Evolutionary conservation across 2,113 vertebrate genomes (phyloP), one percentile per base, ranked within the genome.

Genomic region (Todiramphus chloris): DNA sequence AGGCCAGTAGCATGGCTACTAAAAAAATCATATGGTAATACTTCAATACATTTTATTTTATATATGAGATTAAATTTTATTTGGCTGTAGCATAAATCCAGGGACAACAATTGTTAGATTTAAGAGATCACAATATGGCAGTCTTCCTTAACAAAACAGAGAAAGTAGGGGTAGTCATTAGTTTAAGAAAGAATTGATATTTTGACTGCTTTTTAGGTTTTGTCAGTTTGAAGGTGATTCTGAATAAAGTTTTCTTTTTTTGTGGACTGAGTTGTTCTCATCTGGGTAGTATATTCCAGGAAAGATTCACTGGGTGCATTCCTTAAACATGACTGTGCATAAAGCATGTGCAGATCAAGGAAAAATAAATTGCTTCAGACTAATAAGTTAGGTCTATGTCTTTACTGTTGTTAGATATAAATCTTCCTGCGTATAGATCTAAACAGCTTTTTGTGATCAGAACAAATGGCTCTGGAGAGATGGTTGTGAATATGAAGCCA

Each of bases 321-420:
- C 79, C 80, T 87, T 91, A 91, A 94, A 83, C 73, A 74, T 92
- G 91, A 75, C 81, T 68, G 55, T 74, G 78, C 46, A 87, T 93
- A 93, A 86, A 91, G 37, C 46, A 39, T 30, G 43, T 81, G 77
- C 19, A 91, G 83, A 89, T 89, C 60, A 83, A 83, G 64, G 46
- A 41, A 74, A 77, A 91, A 91, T 39, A 70, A 89, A 93, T 78
- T 76, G 68, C 59, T 83, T 91, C 46, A 83, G 50, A 83, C 63
- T 87, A 91, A 74, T 74, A 95, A 80, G 68, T 87, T 89, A 74
- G 55, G 74, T 83, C 66, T 95, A 80, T 2, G 3, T 56, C 60
- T 91, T 96, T 89, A 48, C 83, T 73, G 31, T 77, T 92, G 25
- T 78, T 89, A 92, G 46, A 37, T 24, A 62, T 94, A 87, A 91